Conservation (phyloP, 2,797 vertebrate species). For the Taenioides sp. region DNA sequence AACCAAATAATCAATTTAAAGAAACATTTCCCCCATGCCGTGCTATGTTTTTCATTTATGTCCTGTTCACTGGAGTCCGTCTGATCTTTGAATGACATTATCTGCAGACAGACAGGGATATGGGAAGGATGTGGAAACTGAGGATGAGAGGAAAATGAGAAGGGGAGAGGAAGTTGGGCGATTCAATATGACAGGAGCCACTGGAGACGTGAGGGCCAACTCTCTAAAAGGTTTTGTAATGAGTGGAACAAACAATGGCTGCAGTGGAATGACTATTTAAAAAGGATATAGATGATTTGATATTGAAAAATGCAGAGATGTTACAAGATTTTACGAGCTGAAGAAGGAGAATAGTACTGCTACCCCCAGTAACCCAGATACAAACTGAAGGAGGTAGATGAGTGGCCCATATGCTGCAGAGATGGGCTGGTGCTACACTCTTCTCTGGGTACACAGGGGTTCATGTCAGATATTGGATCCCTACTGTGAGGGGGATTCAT, state of each 20-base stretch:
- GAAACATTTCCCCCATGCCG: not conserved
- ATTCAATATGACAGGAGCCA: slow-evolving; percentile 64
- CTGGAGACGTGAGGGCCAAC: slow-evolving; percentile 46
- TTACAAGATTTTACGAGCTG: too few relatives aligned
- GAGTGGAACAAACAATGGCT: slow-evolving; percentile 19
- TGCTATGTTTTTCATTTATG: not conserved
- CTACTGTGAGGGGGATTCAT: slow-evolving; percentile 39
- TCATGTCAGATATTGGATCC: slow-evolving; percentile 50
- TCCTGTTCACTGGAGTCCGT: not conserved
- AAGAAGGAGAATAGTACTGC: slow-evolving; percentile 26
- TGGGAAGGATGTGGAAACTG: slow-evolving; percentile 39
- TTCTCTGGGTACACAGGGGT: slow-evolving; percentile 39
- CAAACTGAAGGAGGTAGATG: slow-evolving; percentile 39
- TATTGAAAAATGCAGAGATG: not conserved
- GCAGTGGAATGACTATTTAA: slow-evolving; percentile 16
- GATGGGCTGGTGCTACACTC: slow-evolving; percentile 40
- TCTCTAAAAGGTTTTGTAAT: slow-evolving; percentile 40
- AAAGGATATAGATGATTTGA: not conserved
- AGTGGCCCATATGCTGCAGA: slow-evolving; percentile 43
- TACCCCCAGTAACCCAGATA: slow-evolving; percentile 68
- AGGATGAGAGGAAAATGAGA: slow-evolving; percentile 63
- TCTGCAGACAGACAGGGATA: slow-evolving; percentile 20
- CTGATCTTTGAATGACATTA: slow-evolving; percentile 8
- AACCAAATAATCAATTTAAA: not conserved
- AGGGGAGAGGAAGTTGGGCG: slow-evolving; percentile 52